Evolutionary conservation across 2,888 invertebrate species (phyloP).

Genomic region (Microplitis deprimator): DNA sequence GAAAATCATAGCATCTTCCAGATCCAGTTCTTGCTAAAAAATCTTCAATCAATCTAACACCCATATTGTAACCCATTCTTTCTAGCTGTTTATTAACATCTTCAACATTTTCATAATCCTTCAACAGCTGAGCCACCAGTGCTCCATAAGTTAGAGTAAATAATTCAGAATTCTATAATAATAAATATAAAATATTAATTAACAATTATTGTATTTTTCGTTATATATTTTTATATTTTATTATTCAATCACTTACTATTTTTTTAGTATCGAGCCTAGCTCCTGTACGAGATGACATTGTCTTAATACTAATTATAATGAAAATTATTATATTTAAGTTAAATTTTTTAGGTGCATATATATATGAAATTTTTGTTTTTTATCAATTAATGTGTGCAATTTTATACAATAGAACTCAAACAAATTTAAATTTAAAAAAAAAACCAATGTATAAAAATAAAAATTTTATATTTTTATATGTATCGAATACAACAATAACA

Average conservation of each 20-base stretch:
- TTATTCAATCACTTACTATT: conserved; percentile 8
- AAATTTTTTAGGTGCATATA: no score
- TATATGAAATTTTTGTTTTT: no score
- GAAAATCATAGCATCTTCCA: conserved; percentile 93
- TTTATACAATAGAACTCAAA: no score
- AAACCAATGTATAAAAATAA: no score
- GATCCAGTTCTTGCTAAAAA: conserved; percentile 93
- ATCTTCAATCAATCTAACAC: conserved; percentile 97
- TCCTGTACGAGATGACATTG: conserved; percentile 3
- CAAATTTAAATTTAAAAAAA: no score
- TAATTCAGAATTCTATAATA: conserved; percentile 91
- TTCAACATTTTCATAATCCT: conserved; percentile 96
- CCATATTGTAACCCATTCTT: conserved; percentile 98
- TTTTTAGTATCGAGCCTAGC: conserved; percentile 12
- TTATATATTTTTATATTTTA: not conserved
- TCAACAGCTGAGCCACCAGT: conserved; percentile 95
- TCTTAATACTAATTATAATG: not conserved
- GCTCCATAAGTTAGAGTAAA: conserved; percentile 98
- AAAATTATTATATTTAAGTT: no score
- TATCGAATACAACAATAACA: no score
- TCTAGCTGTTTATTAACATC: conserved; percentile 98
- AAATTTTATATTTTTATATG: no score
- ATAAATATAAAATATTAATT: not conserved
- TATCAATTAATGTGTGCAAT: no score
- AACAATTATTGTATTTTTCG: not conserved